Evolutionary conservation across 2,797 vertebrate genomes (phyloP), one percentile per base, ranked within the genome.

Genomic region (Thalassophryne amazonica): DNA sequence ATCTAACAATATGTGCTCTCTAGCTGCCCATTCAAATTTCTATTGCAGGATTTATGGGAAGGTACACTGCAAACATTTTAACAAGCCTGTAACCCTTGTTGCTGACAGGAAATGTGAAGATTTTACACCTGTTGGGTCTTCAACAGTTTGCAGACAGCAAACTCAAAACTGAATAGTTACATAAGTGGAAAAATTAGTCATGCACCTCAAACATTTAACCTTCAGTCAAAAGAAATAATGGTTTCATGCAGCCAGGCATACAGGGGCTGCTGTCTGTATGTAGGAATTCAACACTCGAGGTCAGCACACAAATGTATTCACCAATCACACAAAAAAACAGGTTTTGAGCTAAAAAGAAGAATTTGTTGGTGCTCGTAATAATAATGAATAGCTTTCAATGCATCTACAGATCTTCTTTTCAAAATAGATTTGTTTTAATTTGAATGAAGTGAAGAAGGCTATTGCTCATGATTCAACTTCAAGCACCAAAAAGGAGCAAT

Each of bases 31-130:
- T 1, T 31, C 66, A 69, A 18, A 58, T 77, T 62, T 85, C 40
- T 55, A 74, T 58, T 32, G 19, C 10, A 7, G 48, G 35, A 60
- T 47, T 36, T 28, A 17, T 46, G 17, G 46, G 42, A 17, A n/a
- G n/a, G n/a, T n/a, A n/a, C n/a, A n/a, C n/a, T n/a, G n/a, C n/a
- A 53, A 63, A 64, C 57, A 70, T 68, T 69, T 66, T 69, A 78
- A 78, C 69, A 67, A 71, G 73, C 29, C 22, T 38, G 16, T 42
- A 49, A 64, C 29, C 12, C 47, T 55, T 13, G 23, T 25, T 39
- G 27, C 46, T 65, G 59, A 52, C 36, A 31, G 19, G 37, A 54
- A 49, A 47, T 21, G 10, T 40, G 60, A 19, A 25, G 12, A 52
- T 64, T 65, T 41, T 66, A 65, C 64, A 63, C 46, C 34, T 64